A percentile compares a stretch with the other conserved stretches of the same genome.
phyloP scores from a whole-genome alignment of 2,888 invertebrate genomes.

The Conomelus anceps region DNA sequence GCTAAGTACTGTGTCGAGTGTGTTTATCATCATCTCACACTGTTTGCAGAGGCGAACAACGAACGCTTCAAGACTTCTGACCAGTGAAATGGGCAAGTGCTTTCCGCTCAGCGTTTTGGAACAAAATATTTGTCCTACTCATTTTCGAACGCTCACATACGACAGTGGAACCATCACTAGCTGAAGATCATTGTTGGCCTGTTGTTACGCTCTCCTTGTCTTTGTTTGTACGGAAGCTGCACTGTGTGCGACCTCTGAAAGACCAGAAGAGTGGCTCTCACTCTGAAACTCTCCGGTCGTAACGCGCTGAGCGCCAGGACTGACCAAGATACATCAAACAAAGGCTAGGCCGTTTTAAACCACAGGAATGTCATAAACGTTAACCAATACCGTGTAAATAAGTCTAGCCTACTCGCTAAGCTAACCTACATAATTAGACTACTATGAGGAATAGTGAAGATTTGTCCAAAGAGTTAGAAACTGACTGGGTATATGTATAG shows the following conservation, averaged over 20 bases:
- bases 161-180: no score
- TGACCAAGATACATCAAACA: background rate
- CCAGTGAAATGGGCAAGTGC: no score
- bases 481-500: background rate
- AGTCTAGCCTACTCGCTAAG: background rate
- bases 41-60: background rate
- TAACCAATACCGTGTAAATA: background rate
- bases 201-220: no score
- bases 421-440: background rate
- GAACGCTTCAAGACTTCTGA: no score
- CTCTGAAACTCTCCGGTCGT: background rate
- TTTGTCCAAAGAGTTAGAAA: background rate
- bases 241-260: no score
- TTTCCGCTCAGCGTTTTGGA: no score
- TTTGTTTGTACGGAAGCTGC: no score
- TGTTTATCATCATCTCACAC: background rate
- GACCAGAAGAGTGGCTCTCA: no score
- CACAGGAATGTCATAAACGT: background rate
- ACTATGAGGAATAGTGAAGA: background rate
- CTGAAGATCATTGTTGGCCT: no score
- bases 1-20: background rate
- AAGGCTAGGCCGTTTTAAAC: background rate
- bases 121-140: no score
- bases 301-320: background rate
- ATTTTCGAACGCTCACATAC: no score